Conservation (phyloP, 2,113 vertebrate species). For the Heterochromis multidens region DNA sequence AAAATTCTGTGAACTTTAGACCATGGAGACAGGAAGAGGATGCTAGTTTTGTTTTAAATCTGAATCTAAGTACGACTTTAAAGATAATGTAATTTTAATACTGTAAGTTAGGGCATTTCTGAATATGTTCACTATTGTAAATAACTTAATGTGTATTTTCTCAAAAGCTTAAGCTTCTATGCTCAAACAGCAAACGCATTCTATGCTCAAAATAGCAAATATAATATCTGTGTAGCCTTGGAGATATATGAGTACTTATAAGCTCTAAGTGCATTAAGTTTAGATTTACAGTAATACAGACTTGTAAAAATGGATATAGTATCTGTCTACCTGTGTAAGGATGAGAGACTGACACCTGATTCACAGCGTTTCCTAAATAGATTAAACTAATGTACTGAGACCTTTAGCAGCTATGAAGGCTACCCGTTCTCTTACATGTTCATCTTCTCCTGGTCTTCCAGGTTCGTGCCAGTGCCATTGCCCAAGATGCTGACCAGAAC, state of each 20-base stretch:
- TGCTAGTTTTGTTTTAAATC: not conserved
- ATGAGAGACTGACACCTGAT: not conserved
- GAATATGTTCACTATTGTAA: not conserved
- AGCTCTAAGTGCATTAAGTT: not conserved
- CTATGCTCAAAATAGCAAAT: not conserved
- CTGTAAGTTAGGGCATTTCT: not conserved
- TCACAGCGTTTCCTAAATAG: not conserved
- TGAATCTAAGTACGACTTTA: not conserved
- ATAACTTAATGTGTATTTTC: not conserved
- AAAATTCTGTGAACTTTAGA: not conserved
- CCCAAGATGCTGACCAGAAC: slow-evolving; percentile 97
- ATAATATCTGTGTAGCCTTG: not conserved
- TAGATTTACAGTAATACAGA: not conserved
- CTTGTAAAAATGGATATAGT: not conserved
- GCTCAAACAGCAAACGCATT: not conserved
- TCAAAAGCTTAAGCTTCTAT: not conserved
- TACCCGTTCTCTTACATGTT: not conserved
- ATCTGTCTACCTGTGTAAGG: not conserved
- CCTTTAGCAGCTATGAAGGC: not conserved
- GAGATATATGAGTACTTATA: not conserved
- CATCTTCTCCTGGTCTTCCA: slow-evolving; percentile 44
- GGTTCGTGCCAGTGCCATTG: slow-evolving; percentile 97
- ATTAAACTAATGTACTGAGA: not conserved
- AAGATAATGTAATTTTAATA: not conserved
- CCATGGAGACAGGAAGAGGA: not conserved